Percentiles rank a stretch among this genome's conserved stretches.
Evolutionary conservation across 35 echinoderm and acorn worm genomes (phyloP).

Genomic region (Lytechinus variegatus): DNA sequence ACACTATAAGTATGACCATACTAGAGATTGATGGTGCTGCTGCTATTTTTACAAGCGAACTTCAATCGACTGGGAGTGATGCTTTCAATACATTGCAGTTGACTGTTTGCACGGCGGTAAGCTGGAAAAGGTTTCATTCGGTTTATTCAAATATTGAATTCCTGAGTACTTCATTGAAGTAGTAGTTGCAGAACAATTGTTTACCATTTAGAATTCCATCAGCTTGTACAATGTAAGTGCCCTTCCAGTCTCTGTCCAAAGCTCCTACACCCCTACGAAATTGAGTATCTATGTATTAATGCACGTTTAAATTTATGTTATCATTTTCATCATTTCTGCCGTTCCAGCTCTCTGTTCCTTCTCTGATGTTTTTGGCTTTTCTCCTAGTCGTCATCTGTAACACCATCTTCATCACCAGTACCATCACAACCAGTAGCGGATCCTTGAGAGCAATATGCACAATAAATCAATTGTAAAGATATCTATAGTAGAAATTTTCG

Average conservation of each 20-base stretch:
- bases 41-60: slow-evolving; percentile 17
- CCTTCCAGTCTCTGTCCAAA: not conserved
- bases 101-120: slow-evolving; percentile 32
- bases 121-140: not conserved
- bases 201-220: not conserved
- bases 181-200: not conserved
- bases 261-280: too few species aligned
- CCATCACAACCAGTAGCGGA: too few species aligned
- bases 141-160: not conserved
- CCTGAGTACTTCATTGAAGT: not conserved
- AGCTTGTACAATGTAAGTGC: not conserved
- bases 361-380: too few species aligned
- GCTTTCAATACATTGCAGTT: not conserved
- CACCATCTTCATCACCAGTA: too few species aligned
- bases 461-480: too few species aligned
- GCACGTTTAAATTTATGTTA: not conserved
- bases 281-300: too few species aligned
- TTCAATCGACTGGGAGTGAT: not conserved
- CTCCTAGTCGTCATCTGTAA: too few species aligned
- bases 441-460: too few species aligned
- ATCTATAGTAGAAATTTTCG: too few species aligned
- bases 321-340: not conserved
- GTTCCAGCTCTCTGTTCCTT: not conserved
- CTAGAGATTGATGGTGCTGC: not conserved
- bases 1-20: not conserved